Evolutionary conservation across 2,888 invertebrate genomes (phyloP).

Genomic region (Octonoba sinensis): DNA sequence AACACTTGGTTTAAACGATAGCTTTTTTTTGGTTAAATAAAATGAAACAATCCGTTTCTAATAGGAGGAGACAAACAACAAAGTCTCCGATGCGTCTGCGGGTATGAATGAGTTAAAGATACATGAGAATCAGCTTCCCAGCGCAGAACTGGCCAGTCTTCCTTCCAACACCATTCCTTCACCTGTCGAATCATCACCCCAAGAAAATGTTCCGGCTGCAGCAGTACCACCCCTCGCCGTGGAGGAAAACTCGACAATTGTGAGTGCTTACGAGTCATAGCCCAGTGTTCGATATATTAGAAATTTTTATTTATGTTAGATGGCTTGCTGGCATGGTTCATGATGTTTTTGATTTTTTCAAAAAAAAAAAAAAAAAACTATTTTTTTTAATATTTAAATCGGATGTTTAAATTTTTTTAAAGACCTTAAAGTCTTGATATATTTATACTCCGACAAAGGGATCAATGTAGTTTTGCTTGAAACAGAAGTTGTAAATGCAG

Average conservation of each 20-base stretch:
- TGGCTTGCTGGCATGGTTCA: not conserved
- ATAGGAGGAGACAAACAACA: conserved; percentile 15
- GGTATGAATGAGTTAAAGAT: not conserved
- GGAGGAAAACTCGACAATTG: conserved; percentile 11
- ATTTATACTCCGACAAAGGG: too few species aligned
- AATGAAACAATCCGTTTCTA: too few species aligned
- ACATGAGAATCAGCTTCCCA: not conserved
- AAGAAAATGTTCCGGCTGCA: not conserved
- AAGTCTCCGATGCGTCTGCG: conserved; percentile 6
- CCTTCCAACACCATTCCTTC: conserved; percentile 13
- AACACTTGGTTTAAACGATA: too few species aligned
- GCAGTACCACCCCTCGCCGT: conserved; percentile 1
- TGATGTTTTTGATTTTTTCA: not conserved
- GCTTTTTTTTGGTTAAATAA: too few species aligned
- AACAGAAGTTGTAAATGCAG: too few species aligned
- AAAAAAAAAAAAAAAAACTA: too few species aligned
- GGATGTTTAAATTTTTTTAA: too few species aligned
- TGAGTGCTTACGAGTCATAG: conserved; percentile 1
- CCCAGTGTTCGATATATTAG: not conserved
- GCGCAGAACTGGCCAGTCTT: conserved; percentile 24
- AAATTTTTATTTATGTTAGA: not conserved
- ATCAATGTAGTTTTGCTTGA: too few species aligned
- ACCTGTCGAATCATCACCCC: conserved; percentile 27
- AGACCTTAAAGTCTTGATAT: too few species aligned
- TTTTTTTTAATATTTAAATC: too few species aligned